Evolutionary conservation across 2,888 invertebrate genomes (phyloP).

Genomic region (Drosophila cracens): DNA sequence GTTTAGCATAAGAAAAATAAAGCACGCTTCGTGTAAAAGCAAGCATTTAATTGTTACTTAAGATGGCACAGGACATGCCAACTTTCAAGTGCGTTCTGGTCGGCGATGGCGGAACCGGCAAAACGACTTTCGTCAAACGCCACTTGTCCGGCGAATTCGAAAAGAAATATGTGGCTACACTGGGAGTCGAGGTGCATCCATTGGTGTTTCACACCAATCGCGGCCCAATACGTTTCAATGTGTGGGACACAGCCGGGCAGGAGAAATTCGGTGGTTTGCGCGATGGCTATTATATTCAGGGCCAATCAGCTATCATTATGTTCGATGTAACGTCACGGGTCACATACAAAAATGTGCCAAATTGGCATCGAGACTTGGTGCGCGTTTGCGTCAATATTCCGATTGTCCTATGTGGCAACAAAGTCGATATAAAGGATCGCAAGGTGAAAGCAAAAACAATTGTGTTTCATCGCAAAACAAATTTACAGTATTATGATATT

Average conservation of each 20-base stretch:
- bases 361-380: conserved; percentile 99
- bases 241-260: conserved; percentile 99
- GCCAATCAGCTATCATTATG: conserved; percentile 98
- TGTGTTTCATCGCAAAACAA: conserved; percentile 99
- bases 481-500: conserved; percentile 99
- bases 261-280: conserved; percentile 99
- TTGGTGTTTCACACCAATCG: conserved; percentile 98
- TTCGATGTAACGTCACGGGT: conserved; percentile 99
- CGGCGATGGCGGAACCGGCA: conserved; percentile 99
- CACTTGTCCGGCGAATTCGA: conserved; percentile 99
- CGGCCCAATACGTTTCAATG: conserved; percentile 98
- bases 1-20: neutral
- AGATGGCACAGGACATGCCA: conserved; percentile 92
- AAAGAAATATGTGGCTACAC: conserved; percentile 99
- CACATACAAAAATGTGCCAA: conserved; percentile 99
- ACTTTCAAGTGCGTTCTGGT: conserved; percentile 99
- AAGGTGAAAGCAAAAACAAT: conserved; percentile 99
- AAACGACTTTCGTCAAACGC: conserved; percentile 99
- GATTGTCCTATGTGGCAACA: conserved; percentile 99
- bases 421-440: conserved; percentile 99
- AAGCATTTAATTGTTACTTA: neutral
- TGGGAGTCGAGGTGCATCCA: conserved; percentile 99
- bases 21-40: neutral
- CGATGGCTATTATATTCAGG: conserved; percentile 99
- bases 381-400: conserved; percentile 99